These are phyloP conservation scores for Chloroceryle inda DNA, from an alignment of 2,797 vertebrate species.

Conservation along the genomic window DNA sequence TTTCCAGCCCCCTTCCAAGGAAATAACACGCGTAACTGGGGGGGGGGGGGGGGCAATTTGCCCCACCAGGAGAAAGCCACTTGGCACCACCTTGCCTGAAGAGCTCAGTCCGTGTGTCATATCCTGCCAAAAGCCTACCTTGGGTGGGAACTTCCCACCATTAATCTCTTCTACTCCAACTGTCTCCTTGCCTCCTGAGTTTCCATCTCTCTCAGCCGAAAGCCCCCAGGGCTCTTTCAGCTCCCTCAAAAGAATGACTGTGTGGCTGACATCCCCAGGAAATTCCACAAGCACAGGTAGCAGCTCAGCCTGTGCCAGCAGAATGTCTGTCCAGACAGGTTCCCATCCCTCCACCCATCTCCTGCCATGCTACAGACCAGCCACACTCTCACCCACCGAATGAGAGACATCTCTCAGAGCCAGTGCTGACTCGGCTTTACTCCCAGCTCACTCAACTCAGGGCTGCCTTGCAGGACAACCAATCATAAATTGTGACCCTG, in stretches of 20 bases:
- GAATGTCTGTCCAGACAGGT: slow-evolving; percentile 47
- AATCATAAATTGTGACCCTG: neutral
- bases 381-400: neutral
- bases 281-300: slow-evolving; percentile 32
- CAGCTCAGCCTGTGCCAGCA: slow-evolving; percentile 21
- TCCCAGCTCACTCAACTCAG: neutral
- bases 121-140: slow-evolving; percentile 32
- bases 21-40: neutral
- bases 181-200: neutral
- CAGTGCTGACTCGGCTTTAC: neutral
- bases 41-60: slow-evolving; percentile 20
- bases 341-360: slow-evolving; percentile 40
- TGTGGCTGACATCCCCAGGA: slow-evolving; percentile 30
- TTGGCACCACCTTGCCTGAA: slow-evolving; percentile 24
- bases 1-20: neutral
- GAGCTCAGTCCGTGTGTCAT: slow-evolving; percentile 15
- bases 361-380: neutral
- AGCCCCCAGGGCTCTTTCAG: slow-evolving; percentile 13
- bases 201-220: slow-evolving; percentile 25
- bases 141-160: slow-evolving; percentile 44
- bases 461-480: neutral
- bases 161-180: slow-evolving; percentile 34
- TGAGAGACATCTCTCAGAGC: neutral
- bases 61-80: slow-evolving; percentile 10
- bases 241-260: slow-evolving; percentile 37